Base-by-base conservation (phyloP, 2,888 invertebrate genomes). In the Drosophila cognata region DNA sequence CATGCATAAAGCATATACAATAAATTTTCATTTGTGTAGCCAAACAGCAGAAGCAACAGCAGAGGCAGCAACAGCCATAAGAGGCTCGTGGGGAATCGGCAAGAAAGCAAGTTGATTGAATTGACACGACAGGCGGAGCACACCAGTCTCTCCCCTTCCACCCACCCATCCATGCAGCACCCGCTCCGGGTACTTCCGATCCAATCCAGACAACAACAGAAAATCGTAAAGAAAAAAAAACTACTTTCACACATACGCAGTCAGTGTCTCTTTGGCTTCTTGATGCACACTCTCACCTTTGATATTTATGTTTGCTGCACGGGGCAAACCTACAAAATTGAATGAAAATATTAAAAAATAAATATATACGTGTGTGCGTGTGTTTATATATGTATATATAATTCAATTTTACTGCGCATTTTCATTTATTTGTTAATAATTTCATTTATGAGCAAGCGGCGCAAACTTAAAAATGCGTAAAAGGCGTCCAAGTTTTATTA, bases 11-110 rank as follows among this genome's bases (percentile, higher is more conserved):
- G 84, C 84, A 82, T 71, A 82, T 85, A 87, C 80, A 86, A 86
- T 86, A 87, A 86, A 86, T 87, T 86, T 85, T 86, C 85, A 87
- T 86, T 86, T 87, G 85, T 82, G 73, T 86, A 74, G 82, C 83
- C 85, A 87, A 82, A 85, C 84, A 76, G 70, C 53, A 58, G 46
- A 4, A 25, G 51, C 59, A 65, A 48, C 35, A 50, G 36, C 60
- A 46, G 36, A 7, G 25, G 46, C 53, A 53, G 61, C 65, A 63
- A 2, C 59, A 67, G 29, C 78, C 71, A 52, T 62, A 62, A 69
- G 77, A 63, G 69, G 73, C 65, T 56, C 60, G 36, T 57, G 61
- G 51, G 67, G 53, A 48, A 60, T 25, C 41, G 51, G 68, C 52
- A 77, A 69, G 74, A 66, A 74, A 79, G 79, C 63, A 74, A 81